phyloP scores from a whole-genome alignment of 2,113 vertebrate species.

The Salvelinus namaycush region DNA sequence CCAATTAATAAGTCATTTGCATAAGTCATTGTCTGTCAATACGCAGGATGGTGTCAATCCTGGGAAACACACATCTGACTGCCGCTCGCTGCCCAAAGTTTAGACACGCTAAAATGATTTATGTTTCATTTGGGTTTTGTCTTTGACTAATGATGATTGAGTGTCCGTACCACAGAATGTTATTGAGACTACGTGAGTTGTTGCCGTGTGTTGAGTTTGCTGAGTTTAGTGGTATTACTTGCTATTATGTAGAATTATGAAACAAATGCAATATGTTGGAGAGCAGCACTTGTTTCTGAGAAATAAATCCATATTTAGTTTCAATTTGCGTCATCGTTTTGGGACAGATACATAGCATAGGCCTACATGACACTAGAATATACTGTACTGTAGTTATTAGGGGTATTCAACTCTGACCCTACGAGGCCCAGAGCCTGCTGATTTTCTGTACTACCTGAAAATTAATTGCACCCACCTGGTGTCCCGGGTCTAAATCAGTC shows the following conservation, averaged over 20 bases:
- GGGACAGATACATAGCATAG: too few species aligned
- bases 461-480: too few species aligned
- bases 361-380: too few species aligned
- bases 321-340: too few species aligned
- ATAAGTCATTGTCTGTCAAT: conserved; percentile 72
- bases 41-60: conserved; percentile 66
- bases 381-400: too few species aligned
- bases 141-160: conserved; percentile 67
- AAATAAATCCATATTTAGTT: background rate
- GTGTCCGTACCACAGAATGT: conserved; percentile 35
- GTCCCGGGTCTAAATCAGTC: too few species aligned
- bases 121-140: conserved; percentile 34
- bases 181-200: conserved; percentile 40
- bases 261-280: background rate
- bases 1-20: conserved; percentile 66
- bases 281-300: background rate
- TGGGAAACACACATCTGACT: conserved; percentile 57
- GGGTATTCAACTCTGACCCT: too few species aligned
- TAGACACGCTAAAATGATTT: conserved; percentile 65
- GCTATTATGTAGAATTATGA: background rate
- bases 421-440: too few species aligned
- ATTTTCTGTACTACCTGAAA: too few species aligned
- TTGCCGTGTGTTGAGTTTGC: too few species aligned
- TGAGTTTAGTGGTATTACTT: too few species aligned
- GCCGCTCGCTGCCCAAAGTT: conserved; percentile 41